Evolutionary conservation across 2,113 vertebrate species (phyloP), one percentile per base, ranked within the genome.

Genomic region (Isichthys henryi): DNA sequence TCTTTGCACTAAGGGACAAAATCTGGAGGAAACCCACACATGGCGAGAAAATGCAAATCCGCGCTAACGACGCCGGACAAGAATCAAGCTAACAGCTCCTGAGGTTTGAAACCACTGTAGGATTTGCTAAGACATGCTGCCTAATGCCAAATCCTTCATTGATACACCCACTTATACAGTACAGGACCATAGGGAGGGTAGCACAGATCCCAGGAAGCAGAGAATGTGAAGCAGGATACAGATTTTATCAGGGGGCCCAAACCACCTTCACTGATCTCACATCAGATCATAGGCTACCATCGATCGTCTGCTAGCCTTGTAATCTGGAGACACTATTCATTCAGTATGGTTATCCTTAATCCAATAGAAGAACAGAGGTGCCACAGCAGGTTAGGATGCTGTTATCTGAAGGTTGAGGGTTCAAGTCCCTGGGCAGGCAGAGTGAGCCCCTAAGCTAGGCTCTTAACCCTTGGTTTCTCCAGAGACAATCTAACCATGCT

Each of bases 181-280:
- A 86, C 31, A 15, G 70, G 11, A 15, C 48, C 84, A 52, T 0
- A 5, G 10, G 13, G 9, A 35, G 31, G 11, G 2, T 74, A 15
- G 3, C 9, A 31, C 27, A 13, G 13, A 74, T 35, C 70, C 70
- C 70, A 74, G 31, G 70, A 74, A 39, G 10, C 27, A 74, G 66
- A 74, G 10, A 31, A 31, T 35, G 31, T 74, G 70, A 35, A 35
- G 66, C 66, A 27, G 66, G 27, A 99, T 0, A 97, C 98, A 84
- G 95, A 97, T 91, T 99, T 98, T 85, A 97, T 99, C 91, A 96
- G 98, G 27, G 98, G 19, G 98, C 98, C 85, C 95, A 97, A 77
- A 98, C 98, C 91, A 99, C 98, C 23, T 99, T 99, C 95, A 98
- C 96, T n/a, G 96, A 97, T 87, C 93, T 98, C 66, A 97, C 98